These are phyloP conservation scores for Melikaiella ostensackeni DNA, from an alignment of 2,888 invertebrate genomes.

Conservation along the genomic window DNA sequence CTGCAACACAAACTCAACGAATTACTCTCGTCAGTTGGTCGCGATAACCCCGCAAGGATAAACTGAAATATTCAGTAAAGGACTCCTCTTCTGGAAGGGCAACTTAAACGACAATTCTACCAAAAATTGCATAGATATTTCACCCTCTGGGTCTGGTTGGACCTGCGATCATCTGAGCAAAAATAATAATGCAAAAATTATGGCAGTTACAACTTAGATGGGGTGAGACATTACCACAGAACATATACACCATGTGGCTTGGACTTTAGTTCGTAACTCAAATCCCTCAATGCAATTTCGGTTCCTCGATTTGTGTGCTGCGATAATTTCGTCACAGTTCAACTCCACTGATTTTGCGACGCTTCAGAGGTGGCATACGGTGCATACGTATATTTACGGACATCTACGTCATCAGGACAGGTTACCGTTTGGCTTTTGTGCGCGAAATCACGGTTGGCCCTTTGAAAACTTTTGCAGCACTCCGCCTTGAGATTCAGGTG, in stretches of 20 bases:
- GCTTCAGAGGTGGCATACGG: constrained; percentile 12
- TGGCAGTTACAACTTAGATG: constrained; percentile 43
- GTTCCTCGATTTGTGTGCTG: not conserved
- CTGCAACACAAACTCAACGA: no score
- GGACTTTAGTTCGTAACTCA: not conserved
- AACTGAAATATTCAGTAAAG: no score
- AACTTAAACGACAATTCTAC: no score
- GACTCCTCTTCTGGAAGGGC: no score
- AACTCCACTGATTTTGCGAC: not conserved
- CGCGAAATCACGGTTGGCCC: not conserved
- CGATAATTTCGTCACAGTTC: not conserved
- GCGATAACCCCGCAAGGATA: no score
- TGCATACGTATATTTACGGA: constrained; percentile 30
- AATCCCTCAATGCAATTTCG: not conserved
- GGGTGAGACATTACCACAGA: constrained; percentile 47
- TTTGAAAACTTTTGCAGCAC: not conserved
- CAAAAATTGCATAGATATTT: no score
- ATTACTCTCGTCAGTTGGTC: no score
- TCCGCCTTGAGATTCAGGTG: not conserved
- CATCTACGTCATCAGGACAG: not conserved
- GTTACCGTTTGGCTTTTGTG: not conserved
- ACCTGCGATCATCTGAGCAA: constrained; percentile 20
- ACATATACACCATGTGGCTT: not conserved
- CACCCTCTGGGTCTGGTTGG: constrained; percentile 32
- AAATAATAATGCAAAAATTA: not conserved